Percentiles rank a stretch among this genome's conserved stretches.
Evolutionary conservation across 2,797 vertebrate species (phyloP).

Genomic region (Coracias cyanogaster): DNA sequence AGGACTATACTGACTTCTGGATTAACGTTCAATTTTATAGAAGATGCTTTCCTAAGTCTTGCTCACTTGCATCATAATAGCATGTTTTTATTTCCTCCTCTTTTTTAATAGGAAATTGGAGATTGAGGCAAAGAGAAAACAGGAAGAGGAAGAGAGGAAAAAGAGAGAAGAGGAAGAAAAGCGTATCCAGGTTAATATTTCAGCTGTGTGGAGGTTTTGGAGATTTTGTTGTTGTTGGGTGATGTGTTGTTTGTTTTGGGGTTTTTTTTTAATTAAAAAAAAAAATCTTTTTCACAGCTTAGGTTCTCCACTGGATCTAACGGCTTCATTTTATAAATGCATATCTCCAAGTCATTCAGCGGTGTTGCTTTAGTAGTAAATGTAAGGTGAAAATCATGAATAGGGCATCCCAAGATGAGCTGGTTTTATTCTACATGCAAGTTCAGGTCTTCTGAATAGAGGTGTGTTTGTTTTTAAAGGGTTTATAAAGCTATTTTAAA

Average conservation of each 20-base stretch:
- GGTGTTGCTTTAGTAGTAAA: not conserved
- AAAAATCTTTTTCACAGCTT: not conserved
- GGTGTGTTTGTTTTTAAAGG: not conserved
- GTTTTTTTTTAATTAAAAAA: not conserved
- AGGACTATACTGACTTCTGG: not conserved
- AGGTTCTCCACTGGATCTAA: not conserved
- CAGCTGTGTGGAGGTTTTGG: not conserved
- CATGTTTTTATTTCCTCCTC: not conserved
- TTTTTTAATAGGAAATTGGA: constrained; percentile 88
- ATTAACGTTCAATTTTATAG: not conserved
- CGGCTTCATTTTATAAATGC: not conserved
- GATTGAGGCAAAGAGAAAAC: constrained; percentile 95
- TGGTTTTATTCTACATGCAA: not conserved
- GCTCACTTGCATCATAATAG: not conserved
- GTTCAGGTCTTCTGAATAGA: not conserved
- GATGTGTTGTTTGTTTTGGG: not conserved
- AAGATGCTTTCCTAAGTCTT: not conserved
- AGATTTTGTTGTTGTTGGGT: not conserved
- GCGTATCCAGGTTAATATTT: constrained; percentile 84
- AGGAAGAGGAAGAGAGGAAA: constrained; percentile 94
- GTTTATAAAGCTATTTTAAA: not conserved
- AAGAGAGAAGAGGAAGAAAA: constrained; percentile 92
- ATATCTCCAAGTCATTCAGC: not conserved
- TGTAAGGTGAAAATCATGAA: not conserved
- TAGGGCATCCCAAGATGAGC: not conserved